These are phyloP conservation scores for Xenopus laevis DNA, from an alignment of 2,113 vertebrate genomes.

Conservation along the genomic window DNA sequence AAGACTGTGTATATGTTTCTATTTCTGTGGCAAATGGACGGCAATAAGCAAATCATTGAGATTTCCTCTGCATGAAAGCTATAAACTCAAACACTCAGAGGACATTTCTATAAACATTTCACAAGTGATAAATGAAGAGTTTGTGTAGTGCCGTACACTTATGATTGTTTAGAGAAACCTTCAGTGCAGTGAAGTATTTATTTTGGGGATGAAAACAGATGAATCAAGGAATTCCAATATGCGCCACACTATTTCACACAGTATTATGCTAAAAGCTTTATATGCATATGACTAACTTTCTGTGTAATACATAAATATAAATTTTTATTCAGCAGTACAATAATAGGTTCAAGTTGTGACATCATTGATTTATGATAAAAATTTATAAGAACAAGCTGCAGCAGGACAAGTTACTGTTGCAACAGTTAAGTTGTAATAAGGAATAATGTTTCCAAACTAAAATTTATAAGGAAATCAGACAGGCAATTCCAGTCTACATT, in stretches of 20 bases:
- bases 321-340: too few species aligned
- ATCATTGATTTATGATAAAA: too few species aligned
- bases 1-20: constrained; percentile 21
- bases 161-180: constrained; percentile 38
- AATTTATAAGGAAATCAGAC: too few species aligned
- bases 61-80: constrained; percentile 20
- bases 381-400: too few species aligned
- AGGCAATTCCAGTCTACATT: too few species aligned
- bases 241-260: constrained; percentile 11
- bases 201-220: constrained; percentile 16
- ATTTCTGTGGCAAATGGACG: constrained; percentile 21
- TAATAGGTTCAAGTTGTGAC: too few species aligned
- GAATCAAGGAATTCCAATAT: constrained; percentile 19
- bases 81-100: constrained; percentile 13
- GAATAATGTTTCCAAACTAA: too few species aligned
- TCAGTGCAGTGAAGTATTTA: constrained; percentile 28
- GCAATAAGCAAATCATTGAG: constrained; percentile 14
- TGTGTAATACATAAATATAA: too few species aligned
- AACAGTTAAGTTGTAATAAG: too few species aligned
- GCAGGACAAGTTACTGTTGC: too few species aligned
- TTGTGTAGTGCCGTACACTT: constrained; percentile 37
- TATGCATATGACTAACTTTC: too few species aligned
- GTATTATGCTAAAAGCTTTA: too few species aligned
- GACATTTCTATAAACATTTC: constrained; percentile 40
- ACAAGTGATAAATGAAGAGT: constrained; percentile 42